Percentiles rank a stretch among this genome's conserved stretches.
Conservation (phyloP, 2,888 invertebrate genomes). For the Melanophora roralis region DNA sequence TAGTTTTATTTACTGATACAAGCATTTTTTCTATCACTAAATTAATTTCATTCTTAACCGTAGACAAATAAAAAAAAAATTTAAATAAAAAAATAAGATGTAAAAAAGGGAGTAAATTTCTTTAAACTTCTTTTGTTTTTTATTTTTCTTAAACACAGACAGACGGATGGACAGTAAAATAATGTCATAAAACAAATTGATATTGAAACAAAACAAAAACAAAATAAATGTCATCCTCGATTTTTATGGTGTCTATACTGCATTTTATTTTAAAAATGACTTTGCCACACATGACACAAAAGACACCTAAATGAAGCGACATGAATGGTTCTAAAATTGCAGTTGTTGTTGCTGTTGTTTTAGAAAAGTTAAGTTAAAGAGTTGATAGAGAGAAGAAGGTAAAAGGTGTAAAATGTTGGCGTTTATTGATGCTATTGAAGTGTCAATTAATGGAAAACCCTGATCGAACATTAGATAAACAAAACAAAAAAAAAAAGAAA, state of each 20-base stretch:
- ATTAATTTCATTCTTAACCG: constrained; percentile 50
- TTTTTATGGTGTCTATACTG: constrained; percentile 32
- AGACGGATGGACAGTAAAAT: constrained; percentile 25
- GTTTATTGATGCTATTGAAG: constrained; percentile 64
- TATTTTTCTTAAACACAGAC: neutral
- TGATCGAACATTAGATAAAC: constrained; percentile 59
- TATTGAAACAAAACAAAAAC: constrained; percentile 42
- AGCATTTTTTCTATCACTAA: constrained; percentile 52
- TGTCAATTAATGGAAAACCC: constrained; percentile 64
- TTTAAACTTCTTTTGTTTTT: constrained; percentile 13
- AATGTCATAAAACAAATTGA: constrained; percentile 54
- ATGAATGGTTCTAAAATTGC: neutral
- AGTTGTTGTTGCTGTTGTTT: constrained; percentile 7
- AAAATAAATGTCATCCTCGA: constrained; percentile 40
- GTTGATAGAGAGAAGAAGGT: neutral
- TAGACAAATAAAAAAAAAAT: constrained; percentile 14
- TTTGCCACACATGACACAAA: constrained; percentile 59
- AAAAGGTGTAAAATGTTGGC: constrained; percentile 60
- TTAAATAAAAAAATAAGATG: neutral
- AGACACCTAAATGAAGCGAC: neutral
- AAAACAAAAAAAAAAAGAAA: too few relatives aligned
- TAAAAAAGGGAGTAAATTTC: constrained; percentile 42
- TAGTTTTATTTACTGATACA: neutral
- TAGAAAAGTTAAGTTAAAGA: neutral
- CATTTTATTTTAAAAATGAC: constrained; percentile 47